Evolutionary conservation across 2,797 vertebrate species (phyloP).

Genomic region (Tarsius wallacei): DNA sequence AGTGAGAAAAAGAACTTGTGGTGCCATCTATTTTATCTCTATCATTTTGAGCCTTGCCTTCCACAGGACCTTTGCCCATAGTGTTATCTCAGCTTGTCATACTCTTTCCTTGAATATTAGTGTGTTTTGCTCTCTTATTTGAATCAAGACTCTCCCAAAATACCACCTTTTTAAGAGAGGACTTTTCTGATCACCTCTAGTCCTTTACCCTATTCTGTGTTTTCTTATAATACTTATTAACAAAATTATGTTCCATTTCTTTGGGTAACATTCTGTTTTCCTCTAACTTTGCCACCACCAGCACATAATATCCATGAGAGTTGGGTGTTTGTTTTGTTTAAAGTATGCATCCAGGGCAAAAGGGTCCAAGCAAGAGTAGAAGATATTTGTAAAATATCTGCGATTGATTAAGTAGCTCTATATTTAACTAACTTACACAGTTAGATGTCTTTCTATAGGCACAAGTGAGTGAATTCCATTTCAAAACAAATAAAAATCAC

Average conservation of each 20-base stretch:
- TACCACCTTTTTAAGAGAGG: neutral
- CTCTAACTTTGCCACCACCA: neutral
- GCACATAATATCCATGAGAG: neutral
- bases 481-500: conserved; percentile 36
- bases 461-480: neutral
- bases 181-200: neutral
- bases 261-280: neutral
- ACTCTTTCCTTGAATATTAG: neutral
- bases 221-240: neutral
- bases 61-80: neutral
- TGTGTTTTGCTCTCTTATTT: neutral
- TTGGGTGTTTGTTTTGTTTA: neutral
- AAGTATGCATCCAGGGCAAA: neutral
- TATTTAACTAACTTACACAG: neutral
- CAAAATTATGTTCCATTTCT: neutral
- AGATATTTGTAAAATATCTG: neutral
- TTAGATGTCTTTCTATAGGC: neutral
- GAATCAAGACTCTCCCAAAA: neutral
- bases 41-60: neutral
- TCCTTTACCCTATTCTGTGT: neutral
- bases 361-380: neutral
- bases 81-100: neutral
- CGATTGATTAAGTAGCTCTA: neutral
- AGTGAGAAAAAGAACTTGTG: neutral
- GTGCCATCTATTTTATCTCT: neutral